These are phyloP conservation scores for Rhodinocichla rosea DNA, from an alignment of 2,113 vertebrate species.

Conservation along the genomic window DNA sequence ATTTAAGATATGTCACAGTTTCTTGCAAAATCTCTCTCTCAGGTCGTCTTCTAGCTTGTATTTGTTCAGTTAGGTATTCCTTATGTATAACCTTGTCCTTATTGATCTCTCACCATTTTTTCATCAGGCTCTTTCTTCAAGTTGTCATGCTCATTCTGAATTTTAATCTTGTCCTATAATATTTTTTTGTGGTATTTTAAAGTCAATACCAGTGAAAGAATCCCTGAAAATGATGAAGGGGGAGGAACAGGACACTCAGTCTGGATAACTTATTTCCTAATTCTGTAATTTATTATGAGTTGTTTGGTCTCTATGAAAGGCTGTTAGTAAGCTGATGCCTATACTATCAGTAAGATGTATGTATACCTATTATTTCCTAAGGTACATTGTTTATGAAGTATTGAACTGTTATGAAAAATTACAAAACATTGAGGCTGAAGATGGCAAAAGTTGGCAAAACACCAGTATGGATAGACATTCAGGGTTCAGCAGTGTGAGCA, in stretches of 20 bases:
- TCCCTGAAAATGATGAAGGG: constrained; percentile 50
- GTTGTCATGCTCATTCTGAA: constrained; percentile 43
- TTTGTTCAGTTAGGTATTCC: constrained; percentile 23
- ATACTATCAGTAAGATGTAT: constrained; percentile 41
- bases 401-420: constrained; percentile 47
- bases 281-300: constrained; percentile 56
- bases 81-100: constrained; percentile 44
- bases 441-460: constrained; percentile 14
- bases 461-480: background rate
- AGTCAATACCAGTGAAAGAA: constrained; percentile 33
- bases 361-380: constrained; percentile 49
- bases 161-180: constrained; percentile 29
- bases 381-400: constrained; percentile 54
- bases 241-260: constrained; percentile 22
- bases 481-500: background rate
- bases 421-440: background rate
- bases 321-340: constrained; percentile 27
- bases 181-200: constrained; percentile 19
- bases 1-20: background rate
- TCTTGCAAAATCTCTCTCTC: background rate
- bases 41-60: background rate
- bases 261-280: constrained; percentile 59
- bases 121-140: constrained; percentile 27
- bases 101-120: constrained; percentile 60
- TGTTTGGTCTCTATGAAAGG: constrained; percentile 43